Conservation (phyloP, 2,797 vertebrate genomes). For the Triplophysa bombifrons region DNA sequence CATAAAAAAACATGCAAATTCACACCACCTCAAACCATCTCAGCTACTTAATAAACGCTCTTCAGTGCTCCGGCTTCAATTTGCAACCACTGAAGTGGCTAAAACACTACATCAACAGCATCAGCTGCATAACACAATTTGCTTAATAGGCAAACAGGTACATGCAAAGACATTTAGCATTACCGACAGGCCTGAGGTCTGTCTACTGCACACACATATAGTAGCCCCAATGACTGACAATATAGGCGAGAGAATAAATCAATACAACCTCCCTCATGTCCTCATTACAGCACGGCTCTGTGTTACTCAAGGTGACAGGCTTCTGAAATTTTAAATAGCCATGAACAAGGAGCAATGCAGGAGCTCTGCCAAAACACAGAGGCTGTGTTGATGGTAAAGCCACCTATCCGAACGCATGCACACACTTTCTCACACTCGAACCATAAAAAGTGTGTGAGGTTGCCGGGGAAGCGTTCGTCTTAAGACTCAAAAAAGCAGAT, state of each 20-base stretch:
- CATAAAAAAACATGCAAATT: conserved; percentile 7
- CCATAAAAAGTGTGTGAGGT: conserved; percentile 5
- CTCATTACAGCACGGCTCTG: conserved; percentile 58
- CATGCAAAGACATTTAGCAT: conserved; percentile 38
- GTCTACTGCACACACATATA: conserved; percentile 29
- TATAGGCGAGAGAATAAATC: conserved; percentile 54
- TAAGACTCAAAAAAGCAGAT: background rate
- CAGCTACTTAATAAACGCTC: background rate
- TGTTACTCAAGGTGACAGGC: conserved; percentile 56
- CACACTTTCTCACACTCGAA: conserved; percentile 23
- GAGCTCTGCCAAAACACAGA: conserved; percentile 40
- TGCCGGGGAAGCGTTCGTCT: conserved; percentile 2
- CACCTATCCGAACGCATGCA: conserved; percentile 25
- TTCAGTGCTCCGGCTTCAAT: conserved; percentile 19
- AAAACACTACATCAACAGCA: conserved; percentile 18
- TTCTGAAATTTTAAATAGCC: conserved; percentile 61
- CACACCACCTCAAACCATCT: background rate
- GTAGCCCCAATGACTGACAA: conserved; percentile 55
- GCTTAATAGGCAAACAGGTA: conserved; percentile 53
- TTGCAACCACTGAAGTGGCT: conserved; percentile 18
- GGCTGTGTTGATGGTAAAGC: conserved; percentile 34
- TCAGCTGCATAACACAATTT: conserved; percentile 44
- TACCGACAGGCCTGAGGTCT: conserved; percentile 18
- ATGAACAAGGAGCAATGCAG: conserved; percentile 50
- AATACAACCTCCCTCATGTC: conserved; percentile 54